A percentile compares a stretch with the other conserved stretches of the same genome.
Conservation (phyloP, 2,113 vertebrate species). For the Callipepla squamata region DNA sequence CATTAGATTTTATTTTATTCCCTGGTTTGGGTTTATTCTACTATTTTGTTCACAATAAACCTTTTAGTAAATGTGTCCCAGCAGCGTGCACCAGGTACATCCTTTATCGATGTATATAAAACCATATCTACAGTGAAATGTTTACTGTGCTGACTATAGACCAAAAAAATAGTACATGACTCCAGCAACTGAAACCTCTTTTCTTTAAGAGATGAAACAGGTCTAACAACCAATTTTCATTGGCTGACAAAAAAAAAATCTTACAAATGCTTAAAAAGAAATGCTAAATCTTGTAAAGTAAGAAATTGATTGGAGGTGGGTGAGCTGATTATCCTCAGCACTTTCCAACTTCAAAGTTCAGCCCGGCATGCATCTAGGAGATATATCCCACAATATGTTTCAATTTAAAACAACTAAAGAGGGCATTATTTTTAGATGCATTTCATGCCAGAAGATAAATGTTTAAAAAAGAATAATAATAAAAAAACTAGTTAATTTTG, state of each 20-base stretch:
- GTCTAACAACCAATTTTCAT: not conserved
- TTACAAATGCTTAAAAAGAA: not conserved
- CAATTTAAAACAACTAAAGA: not conserved
- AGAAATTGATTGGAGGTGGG: not conserved
- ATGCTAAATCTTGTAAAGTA: not conserved
- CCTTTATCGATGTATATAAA: constrained; percentile 44
- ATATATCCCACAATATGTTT: not conserved
- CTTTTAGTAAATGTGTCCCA: constrained; percentile 33
- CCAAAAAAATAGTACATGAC: not conserved
- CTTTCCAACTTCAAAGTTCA: not conserved
- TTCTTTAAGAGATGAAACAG: not conserved
- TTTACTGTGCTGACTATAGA: constrained; percentile 16
- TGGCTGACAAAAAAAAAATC: not conserved
- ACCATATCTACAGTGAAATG: not conserved
- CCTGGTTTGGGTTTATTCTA: constrained; percentile 16
- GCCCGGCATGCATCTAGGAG: not conserved
- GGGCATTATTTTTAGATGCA: not conserved
- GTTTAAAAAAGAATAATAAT: not conserved
- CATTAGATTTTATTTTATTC: not conserved
- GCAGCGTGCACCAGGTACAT: constrained; percentile 20
- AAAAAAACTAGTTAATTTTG: not conserved
- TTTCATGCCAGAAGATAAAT: not conserved
- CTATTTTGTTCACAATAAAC: constrained; percentile 25
- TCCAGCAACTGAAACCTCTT: not conserved
- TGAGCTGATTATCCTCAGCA: not conserved